Evolutionary conservation across 2,888 invertebrate species (phyloP).

Genomic region (Drosophila melanocephala): DNA sequence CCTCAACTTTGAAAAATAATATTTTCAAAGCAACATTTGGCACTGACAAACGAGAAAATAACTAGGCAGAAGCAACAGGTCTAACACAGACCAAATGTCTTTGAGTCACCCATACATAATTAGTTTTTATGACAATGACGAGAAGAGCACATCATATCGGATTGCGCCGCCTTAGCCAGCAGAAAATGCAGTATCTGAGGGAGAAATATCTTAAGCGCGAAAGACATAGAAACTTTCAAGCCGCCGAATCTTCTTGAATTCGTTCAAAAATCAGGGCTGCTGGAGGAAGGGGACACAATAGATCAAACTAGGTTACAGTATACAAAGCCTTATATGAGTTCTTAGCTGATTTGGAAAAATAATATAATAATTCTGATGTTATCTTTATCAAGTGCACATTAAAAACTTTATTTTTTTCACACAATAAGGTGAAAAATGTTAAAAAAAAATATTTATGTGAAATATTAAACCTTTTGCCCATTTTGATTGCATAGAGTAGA

Average conservation of each 20-base stretch:
- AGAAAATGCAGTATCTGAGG: neutral
- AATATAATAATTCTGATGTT: neutral
- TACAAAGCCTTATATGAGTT: neutral
- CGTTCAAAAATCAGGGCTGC: neutral
- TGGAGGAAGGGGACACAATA: neutral
- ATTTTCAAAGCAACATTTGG: neutral
- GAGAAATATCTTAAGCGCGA: neutral
- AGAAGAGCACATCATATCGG: neutral
- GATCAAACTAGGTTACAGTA: neutral
- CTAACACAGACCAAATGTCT: neutral
- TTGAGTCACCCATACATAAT: neutral
- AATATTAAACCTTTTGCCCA: constrained; percentile 17
- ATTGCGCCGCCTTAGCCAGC: neutral
- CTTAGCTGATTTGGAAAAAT: neutral
- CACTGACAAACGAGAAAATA: neutral
- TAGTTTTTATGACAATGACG: neutral
- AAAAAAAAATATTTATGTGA: constrained; percentile 21
- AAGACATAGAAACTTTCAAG: neutral
- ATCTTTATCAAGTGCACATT: neutral
- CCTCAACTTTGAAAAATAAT: neutral
- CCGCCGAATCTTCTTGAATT: neutral
- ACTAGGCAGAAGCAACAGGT: neutral
- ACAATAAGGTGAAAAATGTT: constrained; percentile 1
- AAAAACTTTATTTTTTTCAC: constrained; percentile 16
- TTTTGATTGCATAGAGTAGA: constrained; percentile 14